Conservation (phyloP, 2,113 vertebrate species). For the Python bivittatus region DNA sequence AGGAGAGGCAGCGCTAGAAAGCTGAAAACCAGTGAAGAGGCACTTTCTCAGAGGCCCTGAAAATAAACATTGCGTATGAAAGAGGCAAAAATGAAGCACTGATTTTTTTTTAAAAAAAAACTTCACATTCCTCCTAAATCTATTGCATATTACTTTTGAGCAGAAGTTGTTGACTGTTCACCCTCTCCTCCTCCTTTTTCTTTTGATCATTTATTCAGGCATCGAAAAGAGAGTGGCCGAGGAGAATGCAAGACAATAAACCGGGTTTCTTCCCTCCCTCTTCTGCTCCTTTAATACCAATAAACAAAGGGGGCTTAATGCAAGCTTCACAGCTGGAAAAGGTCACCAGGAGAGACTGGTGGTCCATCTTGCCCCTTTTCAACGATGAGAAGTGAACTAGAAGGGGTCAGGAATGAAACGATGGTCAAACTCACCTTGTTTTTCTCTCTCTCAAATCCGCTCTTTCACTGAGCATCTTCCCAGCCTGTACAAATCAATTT, state of each 20-base stretch:
- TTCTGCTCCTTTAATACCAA: constrained; percentile 4
- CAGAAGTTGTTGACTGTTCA: neutral
- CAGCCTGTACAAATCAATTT: constrained; percentile 4
- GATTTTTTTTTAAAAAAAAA: neutral
- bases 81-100: neutral
- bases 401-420: constrained; percentile 3
- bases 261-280: neutral
- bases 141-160: neutral
- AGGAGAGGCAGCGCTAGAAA: neutral
- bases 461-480: constrained; percentile 1
- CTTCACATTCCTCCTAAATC: constrained; percentile 38
- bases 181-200: neutral
- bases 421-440: neutral
- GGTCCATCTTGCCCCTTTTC: neutral
- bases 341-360: neutral
- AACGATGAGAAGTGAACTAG: constrained; percentile 2
- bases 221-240: neutral
- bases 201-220: neutral
- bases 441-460: neutral
- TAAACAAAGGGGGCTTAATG: constrained; percentile 14
- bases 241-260: neutral
- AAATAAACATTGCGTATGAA: neutral
- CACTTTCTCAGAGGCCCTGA: neutral
- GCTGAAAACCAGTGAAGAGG: neutral
- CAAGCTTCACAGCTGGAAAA: constrained; percentile 5